These are phyloP conservation scores for Eilema griseolum DNA, from an alignment of 2,888 invertebrate genomes.

Conservation along the genomic window DNA sequence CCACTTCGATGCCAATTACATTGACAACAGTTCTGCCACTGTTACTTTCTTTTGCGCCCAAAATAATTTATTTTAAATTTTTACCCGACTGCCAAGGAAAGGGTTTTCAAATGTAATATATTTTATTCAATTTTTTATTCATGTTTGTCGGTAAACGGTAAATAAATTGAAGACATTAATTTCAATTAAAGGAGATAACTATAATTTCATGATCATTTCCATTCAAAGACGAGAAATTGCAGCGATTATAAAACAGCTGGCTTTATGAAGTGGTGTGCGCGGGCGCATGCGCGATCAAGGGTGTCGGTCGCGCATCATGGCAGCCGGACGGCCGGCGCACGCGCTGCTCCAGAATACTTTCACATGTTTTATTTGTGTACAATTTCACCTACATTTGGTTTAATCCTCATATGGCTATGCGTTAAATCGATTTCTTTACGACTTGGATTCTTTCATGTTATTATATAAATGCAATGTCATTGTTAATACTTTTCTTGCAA, in stretches of 20 bases:
- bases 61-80: constrained; percentile 22
- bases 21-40: constrained; percentile 21
- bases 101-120: background rate
- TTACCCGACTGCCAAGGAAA: too few species aligned
- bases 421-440: background rate
- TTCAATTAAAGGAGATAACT: background rate
- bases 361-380: constrained; percentile 69
- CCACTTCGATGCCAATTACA: constrained; percentile 27
- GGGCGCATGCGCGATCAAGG: constrained; percentile 62
- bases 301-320: constrained; percentile 70
- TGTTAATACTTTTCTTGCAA: constrained; percentile 21
- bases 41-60: constrained; percentile 36
- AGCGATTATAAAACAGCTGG: constrained; percentile 40
- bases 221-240: constrained; percentile 9
- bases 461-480: background rate
- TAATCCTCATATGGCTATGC: constrained; percentile 46
- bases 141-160: background rate
- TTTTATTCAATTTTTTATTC: background rate
- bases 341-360: constrained; percentile 70
- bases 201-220: background rate
- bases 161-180: background rate
- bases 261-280: constrained; percentile 43
- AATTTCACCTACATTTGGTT: constrained; percentile 74
- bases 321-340: constrained; percentile 59
- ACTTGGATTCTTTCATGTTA: background rate